These are phyloP conservation scores for Caenorhabditis briggsae DNA, from an alignment of 1,140 invertebrate genomes.

Conservation along the genomic window DNA sequence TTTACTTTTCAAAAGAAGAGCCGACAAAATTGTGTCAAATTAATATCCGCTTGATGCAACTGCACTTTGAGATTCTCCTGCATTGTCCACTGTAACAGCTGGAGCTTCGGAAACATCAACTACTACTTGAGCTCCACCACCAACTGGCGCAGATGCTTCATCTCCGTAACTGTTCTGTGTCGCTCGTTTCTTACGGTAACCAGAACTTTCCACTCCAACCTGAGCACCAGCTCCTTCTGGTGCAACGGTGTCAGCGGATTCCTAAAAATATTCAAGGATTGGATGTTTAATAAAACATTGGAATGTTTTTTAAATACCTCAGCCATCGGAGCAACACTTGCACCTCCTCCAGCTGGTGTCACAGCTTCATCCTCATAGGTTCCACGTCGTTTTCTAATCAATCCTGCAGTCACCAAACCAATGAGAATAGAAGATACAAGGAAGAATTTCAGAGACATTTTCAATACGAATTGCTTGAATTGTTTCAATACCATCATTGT, in stretches of 20 bases:
- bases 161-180: conserved; percentile 28
- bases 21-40: background rate
- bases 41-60: conserved; percentile 28
- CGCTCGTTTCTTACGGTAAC: conserved; percentile 27
- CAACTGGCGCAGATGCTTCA: conserved; percentile 35
- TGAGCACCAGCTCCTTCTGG: conserved; percentile 34
- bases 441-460: background rate
- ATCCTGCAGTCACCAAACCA: background rate
- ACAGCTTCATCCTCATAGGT: conserved; percentile 35
- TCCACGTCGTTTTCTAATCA: conserved; percentile 28
- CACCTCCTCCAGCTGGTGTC: conserved; percentile 22
- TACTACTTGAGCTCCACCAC: conserved; percentile 1
- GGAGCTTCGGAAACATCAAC: conserved; percentile 15
- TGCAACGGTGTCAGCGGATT: background rate
- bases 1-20: background rate
- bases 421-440: background rate
- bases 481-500: background rate
- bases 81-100: conserved; percentile 8
- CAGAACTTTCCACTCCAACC: conserved; percentile 23
- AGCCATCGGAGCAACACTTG: conserved; percentile 20
- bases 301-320: background rate
- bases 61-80: background rate
- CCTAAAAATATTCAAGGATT: background rate
- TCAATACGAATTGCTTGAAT: background rate
- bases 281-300: background rate